A percentile compares a stretch with the other conserved stretches of the same genome.
These are phyloP conservation scores for Platycheirus rosarum DNA, from an alignment of 2,888 invertebrate species.

Conservation along the genomic window DNA sequence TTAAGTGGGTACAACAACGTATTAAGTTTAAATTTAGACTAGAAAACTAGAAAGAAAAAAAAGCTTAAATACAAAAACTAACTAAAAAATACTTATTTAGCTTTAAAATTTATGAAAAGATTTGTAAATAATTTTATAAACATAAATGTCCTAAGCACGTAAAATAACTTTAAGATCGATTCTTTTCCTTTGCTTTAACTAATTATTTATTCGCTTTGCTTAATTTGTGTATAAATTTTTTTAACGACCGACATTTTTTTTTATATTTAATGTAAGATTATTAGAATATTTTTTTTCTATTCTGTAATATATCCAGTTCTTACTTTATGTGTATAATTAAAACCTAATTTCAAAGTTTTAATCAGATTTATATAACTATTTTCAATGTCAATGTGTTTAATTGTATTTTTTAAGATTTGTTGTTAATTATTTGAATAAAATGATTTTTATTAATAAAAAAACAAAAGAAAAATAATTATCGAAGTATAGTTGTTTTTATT, in stretches of 20 bases:
- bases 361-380: slow-evolving; percentile 20
- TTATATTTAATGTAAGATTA: background rate
- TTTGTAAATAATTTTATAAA: slow-evolving; percentile 51
- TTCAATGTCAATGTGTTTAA: slow-evolving; percentile 50
- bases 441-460: slow-evolving; percentile 37
- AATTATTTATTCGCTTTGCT: slow-evolving; percentile 58
- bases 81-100: slow-evolving; percentile 16
- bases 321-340: slow-evolving; percentile 27
- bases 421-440: slow-evolving; percentile 58
- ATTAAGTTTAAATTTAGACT: too few species aligned
- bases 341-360: slow-evolving; percentile 33
- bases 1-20: too few species aligned
- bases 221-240: slow-evolving; percentile 13
- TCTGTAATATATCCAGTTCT: slow-evolving; percentile 11
- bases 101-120: slow-evolving; percentile 9
- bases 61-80: too few species aligned
- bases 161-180: slow-evolving; percentile 29
- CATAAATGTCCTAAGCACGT: slow-evolving; percentile 21
- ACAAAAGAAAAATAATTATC: slow-evolving; percentile 14
- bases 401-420: slow-evolving; percentile 52
- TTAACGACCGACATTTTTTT: background rate
- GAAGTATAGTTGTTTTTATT: background rate
- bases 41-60: too few species aligned
- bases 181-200: slow-evolving; percentile 21
- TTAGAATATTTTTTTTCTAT: background rate